Conservation (phyloP, 1,140 invertebrate species). For the Rhynchophorus ferrugineus region DNA sequence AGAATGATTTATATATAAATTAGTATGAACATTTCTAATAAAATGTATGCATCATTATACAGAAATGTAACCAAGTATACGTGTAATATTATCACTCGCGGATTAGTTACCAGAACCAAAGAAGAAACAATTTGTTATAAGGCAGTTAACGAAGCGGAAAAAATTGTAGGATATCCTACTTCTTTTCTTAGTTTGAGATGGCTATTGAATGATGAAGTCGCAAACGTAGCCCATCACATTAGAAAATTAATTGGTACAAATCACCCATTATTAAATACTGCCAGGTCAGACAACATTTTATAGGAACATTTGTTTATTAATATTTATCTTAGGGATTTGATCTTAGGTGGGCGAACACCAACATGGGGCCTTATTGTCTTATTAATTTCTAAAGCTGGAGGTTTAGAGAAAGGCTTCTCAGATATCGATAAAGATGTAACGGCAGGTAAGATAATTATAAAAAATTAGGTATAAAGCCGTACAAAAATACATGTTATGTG, state of each 20-base stretch:
- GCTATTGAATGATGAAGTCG: conserved; percentile 86
- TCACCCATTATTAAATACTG: conserved; percentile 86
- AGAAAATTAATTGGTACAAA: conserved; percentile 87
- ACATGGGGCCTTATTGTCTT: conserved; percentile 86
- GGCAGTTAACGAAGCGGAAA: conserved; percentile 85
- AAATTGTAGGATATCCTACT: conserved; percentile 91
- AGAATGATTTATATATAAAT: no score
- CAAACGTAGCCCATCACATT: conserved; percentile 83
- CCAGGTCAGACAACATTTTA: conserved; percentile 52
- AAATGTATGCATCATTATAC: no score
- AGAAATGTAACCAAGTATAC: no score
- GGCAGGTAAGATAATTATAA: conserved; percentile 46
- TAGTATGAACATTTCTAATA: no score
- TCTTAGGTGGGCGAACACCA: conserved; percentile 26
- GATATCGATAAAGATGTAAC: conserved; percentile 74
- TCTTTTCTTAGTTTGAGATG: conserved; percentile 88
- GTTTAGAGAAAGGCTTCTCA: conserved; percentile 62
- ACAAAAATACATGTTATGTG: background rate
- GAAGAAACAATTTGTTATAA: conserved; percentile 15
- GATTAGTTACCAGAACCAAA: conserved; percentile 11
- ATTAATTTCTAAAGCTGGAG: conserved; percentile 83
- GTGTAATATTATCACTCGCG: no score
- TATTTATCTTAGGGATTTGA: conserved; percentile 25
- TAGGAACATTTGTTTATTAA: background rate
- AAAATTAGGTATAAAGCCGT: background rate